phyloP scores from a whole-genome alignment of 2,888 invertebrate genomes.

The Tinea trinotella region DNA sequence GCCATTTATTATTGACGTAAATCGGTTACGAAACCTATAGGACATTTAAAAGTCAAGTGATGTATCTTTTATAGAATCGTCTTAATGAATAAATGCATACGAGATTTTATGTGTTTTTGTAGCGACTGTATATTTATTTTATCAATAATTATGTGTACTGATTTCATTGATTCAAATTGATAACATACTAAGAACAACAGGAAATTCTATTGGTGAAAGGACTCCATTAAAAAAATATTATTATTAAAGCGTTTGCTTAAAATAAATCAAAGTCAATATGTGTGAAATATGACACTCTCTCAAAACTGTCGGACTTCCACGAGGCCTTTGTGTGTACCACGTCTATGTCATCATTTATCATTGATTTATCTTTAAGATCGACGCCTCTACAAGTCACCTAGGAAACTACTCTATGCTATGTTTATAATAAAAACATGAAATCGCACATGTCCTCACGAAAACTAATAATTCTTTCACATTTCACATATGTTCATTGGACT shows the following conservation, averaged over 20 bases:
- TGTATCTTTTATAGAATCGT: not conserved
- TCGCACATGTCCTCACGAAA: too few species aligned
- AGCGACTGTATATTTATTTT: too few species aligned
- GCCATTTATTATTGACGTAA: not conserved
- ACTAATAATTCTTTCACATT: too few species aligned
- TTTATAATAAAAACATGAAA: too few species aligned
- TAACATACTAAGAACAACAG: too few species aligned
- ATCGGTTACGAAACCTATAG: not conserved
- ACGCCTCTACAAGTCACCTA: not conserved
- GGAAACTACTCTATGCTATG: not conserved
- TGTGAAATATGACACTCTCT: slow-evolving; percentile 25
- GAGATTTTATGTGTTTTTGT: too few species aligned
- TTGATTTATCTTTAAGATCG: slow-evolving; percentile 38
- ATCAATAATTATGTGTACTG: too few species aligned
- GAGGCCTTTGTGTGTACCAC: slow-evolving; percentile 32
- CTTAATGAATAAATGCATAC: too few species aligned
- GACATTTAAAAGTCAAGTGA: not conserved
- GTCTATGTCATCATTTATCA: slow-evolving; percentile 50
- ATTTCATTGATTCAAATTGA: too few species aligned
- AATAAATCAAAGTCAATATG: slow-evolving; percentile 9
- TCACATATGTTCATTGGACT: too few species aligned
- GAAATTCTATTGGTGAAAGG: too few species aligned
- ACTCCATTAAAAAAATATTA: not conserved
- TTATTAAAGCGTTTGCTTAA: slow-evolving; percentile 22
- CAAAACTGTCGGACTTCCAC: slow-evolving; percentile 18